phyloP scores from a whole-genome alignment of 2,797 vertebrate genomes.

The Sandelia bainsii region DNA sequence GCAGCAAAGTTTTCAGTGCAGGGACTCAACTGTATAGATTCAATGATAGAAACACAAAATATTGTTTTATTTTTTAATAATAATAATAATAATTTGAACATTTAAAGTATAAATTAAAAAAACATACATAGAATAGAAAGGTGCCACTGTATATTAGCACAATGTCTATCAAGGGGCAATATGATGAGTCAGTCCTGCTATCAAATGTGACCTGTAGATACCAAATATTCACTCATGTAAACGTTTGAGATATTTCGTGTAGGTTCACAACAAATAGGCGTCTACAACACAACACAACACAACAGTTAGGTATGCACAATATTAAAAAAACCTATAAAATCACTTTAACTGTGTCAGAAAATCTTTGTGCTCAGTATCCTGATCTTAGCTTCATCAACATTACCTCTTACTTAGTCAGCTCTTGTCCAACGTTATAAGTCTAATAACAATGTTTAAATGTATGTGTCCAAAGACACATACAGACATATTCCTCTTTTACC shows the following conservation, averaged over 20 bases:
- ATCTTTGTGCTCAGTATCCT: background rate
- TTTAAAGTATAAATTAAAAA: background rate
- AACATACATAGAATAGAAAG: background rate
- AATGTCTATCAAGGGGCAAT: background rate
- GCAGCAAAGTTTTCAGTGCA: background rate
- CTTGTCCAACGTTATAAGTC: background rate
- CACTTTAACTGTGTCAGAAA: background rate
- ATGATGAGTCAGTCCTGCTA: slow-evolving; percentile 27
- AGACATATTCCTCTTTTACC: background rate
- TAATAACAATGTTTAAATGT: background rate
- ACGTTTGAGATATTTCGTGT: background rate
- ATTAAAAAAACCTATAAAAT: background rate
- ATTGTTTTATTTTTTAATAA: background rate
- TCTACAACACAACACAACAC: background rate
- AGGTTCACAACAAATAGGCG: background rate
- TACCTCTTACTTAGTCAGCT: no score
- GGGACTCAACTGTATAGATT: background rate
- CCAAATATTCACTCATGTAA: background rate
- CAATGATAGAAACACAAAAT: background rate
- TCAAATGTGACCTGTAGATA: slow-evolving; percentile 18
- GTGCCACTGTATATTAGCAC: background rate
- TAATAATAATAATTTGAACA: background rate
- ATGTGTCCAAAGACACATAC: background rate
- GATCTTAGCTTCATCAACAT: background rate
- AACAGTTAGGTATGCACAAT: no score